phyloP scores from a whole-genome alignment of 2,888 invertebrate species.

The Tortricodes alternella region DNA sequence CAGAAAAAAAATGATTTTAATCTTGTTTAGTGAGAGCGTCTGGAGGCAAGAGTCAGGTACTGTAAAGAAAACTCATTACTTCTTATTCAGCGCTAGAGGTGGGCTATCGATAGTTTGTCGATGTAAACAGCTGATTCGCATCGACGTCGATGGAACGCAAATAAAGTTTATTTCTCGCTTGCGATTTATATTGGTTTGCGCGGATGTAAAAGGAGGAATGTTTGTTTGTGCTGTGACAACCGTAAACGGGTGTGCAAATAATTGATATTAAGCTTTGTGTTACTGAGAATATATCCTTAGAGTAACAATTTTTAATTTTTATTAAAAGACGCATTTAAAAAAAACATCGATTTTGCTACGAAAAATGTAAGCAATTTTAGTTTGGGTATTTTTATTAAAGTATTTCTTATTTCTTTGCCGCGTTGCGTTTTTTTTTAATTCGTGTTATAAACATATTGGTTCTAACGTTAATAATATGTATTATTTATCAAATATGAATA shows the following conservation, averaged over 20 bases:
- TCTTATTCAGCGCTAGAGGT: slow-evolving; percentile 65
- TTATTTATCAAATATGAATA: slow-evolving; percentile 11
- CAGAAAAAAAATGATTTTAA: slow-evolving; percentile 60
- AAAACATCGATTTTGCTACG: too few species aligned
- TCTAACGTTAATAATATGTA: neutral
- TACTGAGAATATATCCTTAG: too few species aligned
- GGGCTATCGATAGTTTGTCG: slow-evolving; percentile 45
- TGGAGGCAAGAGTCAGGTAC: slow-evolving; percentile 70
- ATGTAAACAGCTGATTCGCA: slow-evolving; percentile 35
- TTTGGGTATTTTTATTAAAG: too few species aligned
- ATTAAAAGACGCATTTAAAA: too few species aligned
- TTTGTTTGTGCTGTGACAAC: slow-evolving; percentile 6
- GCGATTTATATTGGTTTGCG: slow-evolving; percentile 29
- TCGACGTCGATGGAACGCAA: slow-evolving; percentile 30
- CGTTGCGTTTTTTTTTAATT: too few species aligned
- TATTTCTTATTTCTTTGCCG: too few species aligned
- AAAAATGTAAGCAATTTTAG: too few species aligned
- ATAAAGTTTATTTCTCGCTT: slow-evolving; percentile 29
- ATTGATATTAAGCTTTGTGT: neutral
- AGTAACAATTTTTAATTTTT: too few species aligned
- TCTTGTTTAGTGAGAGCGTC: slow-evolving; percentile 70
- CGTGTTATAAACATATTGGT: too few species aligned
- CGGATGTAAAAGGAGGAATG: slow-evolving; percentile 17
- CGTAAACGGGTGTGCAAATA: neutral
- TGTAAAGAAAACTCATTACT: slow-evolving; percentile 80